These are phyloP conservation scores for Phyllostomus hastatus DNA, from an alignment of 2,113 vertebrate species.

Conservation along the genomic window DNA sequence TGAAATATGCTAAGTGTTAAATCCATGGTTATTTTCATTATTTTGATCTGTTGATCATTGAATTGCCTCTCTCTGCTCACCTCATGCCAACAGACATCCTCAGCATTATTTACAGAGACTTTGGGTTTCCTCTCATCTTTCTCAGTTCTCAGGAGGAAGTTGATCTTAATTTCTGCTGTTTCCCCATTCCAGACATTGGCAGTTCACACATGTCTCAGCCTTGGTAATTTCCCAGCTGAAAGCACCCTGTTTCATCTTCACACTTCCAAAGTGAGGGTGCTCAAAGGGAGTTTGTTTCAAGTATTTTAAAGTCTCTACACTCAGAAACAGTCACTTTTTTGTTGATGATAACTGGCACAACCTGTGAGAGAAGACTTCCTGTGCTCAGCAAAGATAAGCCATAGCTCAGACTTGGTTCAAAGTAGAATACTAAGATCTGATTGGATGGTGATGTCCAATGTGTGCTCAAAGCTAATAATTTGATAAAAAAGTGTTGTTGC, in stretches of 20 bases:
- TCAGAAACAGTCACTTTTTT: neutral
- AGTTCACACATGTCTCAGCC: neutral
- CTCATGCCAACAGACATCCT: neutral
- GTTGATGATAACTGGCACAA: neutral
- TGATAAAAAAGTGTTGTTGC: neutral
- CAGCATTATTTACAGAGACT: neutral
- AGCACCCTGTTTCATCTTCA: neutral
- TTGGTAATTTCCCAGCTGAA: neutral
- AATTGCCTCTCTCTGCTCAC: neutral
- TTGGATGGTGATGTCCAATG: neutral
- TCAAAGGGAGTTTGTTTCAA: neutral
- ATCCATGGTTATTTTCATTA: neutral
- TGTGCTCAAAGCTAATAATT: neutral
- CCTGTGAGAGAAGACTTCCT: neutral
- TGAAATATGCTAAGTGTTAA: neutral
- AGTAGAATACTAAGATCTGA: neutral
- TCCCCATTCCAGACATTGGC: neutral
- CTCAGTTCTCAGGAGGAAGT: neutral
- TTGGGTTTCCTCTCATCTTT: neutral
- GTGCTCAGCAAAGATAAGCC: neutral
- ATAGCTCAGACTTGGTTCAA: neutral
- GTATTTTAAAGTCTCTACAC: neutral
- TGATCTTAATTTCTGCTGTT: neutral
- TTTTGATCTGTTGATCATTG: neutral
- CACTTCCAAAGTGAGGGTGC: neutral